A percentile compares a stretch with the other conserved stretches of the same genome.
Evolutionary conservation across 2,113 vertebrate species (phyloP).

Genomic region (Plecturocebus donacophilus): DNA sequence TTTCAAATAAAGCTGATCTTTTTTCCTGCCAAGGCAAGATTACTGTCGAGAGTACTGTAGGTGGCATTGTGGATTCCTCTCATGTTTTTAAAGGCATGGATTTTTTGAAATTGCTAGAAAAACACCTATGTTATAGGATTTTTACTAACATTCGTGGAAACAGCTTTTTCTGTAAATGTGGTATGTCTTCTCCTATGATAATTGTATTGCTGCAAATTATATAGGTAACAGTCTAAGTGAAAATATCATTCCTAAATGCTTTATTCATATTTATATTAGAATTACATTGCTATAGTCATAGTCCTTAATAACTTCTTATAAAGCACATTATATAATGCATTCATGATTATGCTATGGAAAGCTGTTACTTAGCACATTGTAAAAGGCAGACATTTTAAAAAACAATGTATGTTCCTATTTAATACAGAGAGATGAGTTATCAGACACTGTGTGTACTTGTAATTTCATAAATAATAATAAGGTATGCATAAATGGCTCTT

Average conservation of each 20-base stretch:
- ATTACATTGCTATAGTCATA: constrained; percentile 84
- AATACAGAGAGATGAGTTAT: constrained; percentile 64
- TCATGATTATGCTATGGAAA: constrained; percentile 78
- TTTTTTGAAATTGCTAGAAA: constrained; percentile 65
- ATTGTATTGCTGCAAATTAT: constrained; percentile 79
- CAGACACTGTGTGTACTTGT: constrained; percentile 15
- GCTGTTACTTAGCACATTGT: constrained; percentile 80
- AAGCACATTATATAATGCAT: constrained; percentile 82
- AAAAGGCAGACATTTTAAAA: constrained; percentile 57
- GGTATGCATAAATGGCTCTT: constrained; percentile 63
- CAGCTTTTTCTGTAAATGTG: constrained; percentile 55
- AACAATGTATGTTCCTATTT: constrained; percentile 62
- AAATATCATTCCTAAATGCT: constrained; percentile 84
- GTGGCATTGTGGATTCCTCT: constrained; percentile 72
- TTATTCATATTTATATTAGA: constrained; percentile 85
- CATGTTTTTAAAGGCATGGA: constrained; percentile 52
- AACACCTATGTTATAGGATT: constrained; percentile 48
- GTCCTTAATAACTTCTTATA: constrained; percentile 88
- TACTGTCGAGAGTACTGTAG: constrained; percentile 50
- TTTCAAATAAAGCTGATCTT: constrained; percentile 62
- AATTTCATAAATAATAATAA: constrained; percentile 78
- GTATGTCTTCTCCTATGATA: constrained; percentile 70
- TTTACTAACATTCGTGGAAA: constrained; percentile 63
- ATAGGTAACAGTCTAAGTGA: constrained; percentile 83
- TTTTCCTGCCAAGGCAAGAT: constrained; percentile 45